Base-by-base conservation (phyloP, 1,140 invertebrate genomes). In the Andrena cerasifolii region DNA sequence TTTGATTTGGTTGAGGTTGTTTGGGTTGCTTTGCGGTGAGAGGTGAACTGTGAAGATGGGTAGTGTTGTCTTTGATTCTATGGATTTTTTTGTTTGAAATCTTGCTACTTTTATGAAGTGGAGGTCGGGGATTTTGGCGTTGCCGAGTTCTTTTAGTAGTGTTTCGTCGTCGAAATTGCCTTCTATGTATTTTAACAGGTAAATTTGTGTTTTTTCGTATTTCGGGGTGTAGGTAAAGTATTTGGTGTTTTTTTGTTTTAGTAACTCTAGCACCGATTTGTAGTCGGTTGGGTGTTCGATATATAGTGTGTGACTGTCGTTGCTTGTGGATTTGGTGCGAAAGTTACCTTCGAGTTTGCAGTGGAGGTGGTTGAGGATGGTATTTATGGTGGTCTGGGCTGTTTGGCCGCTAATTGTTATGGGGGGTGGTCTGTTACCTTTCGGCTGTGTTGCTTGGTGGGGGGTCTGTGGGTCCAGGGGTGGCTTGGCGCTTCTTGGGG, bases 141-240 rank as follows among this genome's bases (percentile, higher is more conserved):
- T 40, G 28, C 73, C 56, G 2, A 79, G 14, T 56, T 71, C 53
- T 12, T 53, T 10, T 18, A 80, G 16, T 0, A 81, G 40, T 33
- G 70, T 70, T 40, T 79, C 51, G 0, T 53, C 10, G 8, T 62
- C 31, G 14, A 59, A 80, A 7, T 58, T 24, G 14, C 36, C 63
- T 14, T 77, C 66, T 5, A 86, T 43, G 0, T 76, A 73, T 72
- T 86, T 86, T n/a, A 86, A 40, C 14, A 86, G 14, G 0, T 78
- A 49, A 0, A 61, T 74, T 51, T 74, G 33, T 0, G 33, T 0
- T 65, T 78, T 82, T 0, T 76, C 63, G 26, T 58, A 18, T 61
- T 78, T 76, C 0, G 67, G 54, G 24, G 81, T 83, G 24, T 71
- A 78, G 24, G 65, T 82, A 14, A 53, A 80, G 16, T 24, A 77